Percentiles rank a stretch among this genome's conserved stretches.
Conservation (phyloP, 2,888 invertebrate genomes). For the Liodrosophila aerea region DNA sequence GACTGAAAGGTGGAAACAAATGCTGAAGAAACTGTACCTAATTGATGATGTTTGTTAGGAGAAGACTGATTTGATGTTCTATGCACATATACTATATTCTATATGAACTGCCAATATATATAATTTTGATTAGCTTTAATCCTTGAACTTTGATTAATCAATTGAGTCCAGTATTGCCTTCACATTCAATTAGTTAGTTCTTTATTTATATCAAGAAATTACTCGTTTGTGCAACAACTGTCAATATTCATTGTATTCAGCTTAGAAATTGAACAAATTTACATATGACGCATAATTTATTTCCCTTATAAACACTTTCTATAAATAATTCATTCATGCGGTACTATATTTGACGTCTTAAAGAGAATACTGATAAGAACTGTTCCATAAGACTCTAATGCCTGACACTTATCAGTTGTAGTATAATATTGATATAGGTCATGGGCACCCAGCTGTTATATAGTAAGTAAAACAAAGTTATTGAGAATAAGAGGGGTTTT, state of each 20-base stretch:
- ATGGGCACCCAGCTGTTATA: too few species aligned
- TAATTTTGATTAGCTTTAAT: conserved; percentile 1
- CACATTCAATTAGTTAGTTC: conserved; percentile 6
- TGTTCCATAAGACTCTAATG: background rate
- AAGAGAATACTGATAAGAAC: conserved; percentile 15
- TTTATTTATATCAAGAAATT: background rate
- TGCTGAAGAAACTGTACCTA: too few species aligned
- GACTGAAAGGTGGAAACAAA: too few species aligned
- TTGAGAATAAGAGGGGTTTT: too few species aligned
- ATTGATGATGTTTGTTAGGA: too few species aligned
- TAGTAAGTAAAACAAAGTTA: background rate
- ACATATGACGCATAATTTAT: background rate
- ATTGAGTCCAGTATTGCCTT: background rate
- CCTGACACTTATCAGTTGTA: conserved; percentile 6
- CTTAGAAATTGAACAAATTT: too few species aligned
- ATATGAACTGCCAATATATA: too few species aligned
- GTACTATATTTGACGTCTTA: too few species aligned
- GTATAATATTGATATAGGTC: conserved; percentile 1
- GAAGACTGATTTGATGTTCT: too few species aligned
- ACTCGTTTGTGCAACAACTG: conserved; percentile 1
- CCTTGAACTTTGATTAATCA: background rate
- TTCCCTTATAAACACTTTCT: conserved; percentile 7
- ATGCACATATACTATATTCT: too few species aligned
- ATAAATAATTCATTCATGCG: too few species aligned
- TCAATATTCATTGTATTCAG: conserved; percentile 9